Evolutionary conservation across 2,888 invertebrate genomes (phyloP).

Genomic region (Platerodrilus igneus): DNA sequence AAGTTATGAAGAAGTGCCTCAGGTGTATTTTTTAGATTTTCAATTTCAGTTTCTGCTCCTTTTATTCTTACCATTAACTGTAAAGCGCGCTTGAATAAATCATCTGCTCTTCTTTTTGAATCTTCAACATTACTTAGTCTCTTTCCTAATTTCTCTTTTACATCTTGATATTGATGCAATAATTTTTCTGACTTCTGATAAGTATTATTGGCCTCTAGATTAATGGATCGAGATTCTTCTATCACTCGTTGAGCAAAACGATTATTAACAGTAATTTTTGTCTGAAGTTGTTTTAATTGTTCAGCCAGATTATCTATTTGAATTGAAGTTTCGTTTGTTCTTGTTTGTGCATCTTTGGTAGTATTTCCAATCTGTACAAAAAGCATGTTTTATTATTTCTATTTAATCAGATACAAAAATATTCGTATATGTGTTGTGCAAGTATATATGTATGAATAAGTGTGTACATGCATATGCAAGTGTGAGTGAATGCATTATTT

Average conservation of each 20-base stretch:
- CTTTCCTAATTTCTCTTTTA: slow-evolving; percentile 65
- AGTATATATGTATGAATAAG: too few species aligned
- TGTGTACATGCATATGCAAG: too few species aligned
- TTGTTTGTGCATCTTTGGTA: slow-evolving; percentile 62
- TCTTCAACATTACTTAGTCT: slow-evolving; percentile 72
- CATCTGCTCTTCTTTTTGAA: slow-evolving; percentile 74
- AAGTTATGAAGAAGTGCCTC: slow-evolving; percentile 51
- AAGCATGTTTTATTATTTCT: too few species aligned
- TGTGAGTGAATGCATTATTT: too few species aligned
- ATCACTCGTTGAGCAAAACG: slow-evolving; percentile 77
- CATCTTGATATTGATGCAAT: slow-evolving; percentile 65
- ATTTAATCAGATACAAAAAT: too few species aligned
- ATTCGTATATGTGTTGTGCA: too few species aligned
- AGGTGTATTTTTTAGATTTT: slow-evolving; percentile 37
- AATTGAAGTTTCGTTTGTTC: slow-evolving; percentile 73
- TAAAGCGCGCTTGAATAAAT: slow-evolving; percentile 73
- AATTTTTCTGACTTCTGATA: slow-evolving; percentile 61
- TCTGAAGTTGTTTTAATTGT: slow-evolving; percentile 71
- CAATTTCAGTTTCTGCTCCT: slow-evolving; percentile 41
- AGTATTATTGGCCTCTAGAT: slow-evolving; percentile 66
- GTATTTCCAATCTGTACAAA: slow-evolving; percentile 61
- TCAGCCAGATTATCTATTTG: slow-evolving; percentile 68
- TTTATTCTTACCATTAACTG: slow-evolving; percentile 61
- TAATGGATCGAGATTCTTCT: slow-evolving; percentile 69
- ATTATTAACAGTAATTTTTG: slow-evolving; percentile 76